Evolutionary conservation across 2,113 vertebrate genomes (phyloP).

Genomic region (Pantherophis guttatus): DNA sequence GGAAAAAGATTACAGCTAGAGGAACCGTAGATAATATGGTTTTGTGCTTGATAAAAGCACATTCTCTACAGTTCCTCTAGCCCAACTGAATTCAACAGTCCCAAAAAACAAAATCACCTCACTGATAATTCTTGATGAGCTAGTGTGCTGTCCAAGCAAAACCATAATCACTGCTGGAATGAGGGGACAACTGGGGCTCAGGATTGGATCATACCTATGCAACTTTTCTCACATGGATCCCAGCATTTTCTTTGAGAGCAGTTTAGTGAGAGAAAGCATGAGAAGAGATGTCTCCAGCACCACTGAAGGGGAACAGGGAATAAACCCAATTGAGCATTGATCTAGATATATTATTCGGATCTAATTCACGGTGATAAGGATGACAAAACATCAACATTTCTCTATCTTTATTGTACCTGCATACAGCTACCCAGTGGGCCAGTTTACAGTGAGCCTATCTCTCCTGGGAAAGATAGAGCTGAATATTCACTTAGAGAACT

Average conservation of each 20-base stretch:
- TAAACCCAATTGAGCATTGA: too few relatives aligned
- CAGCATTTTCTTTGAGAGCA: neutral
- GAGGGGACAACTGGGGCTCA: neutral
- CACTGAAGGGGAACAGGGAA: neutral
- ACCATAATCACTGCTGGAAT: neutral
- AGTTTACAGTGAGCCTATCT: neutral
- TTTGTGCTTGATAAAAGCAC: constrained; percentile 32
- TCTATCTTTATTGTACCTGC: neutral
- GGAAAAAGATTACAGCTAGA: neutral
- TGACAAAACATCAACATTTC: too few relatives aligned
- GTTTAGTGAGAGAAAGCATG: neutral
- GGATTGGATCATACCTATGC: neutral
- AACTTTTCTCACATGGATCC: neutral
- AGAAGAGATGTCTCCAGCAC: neutral
- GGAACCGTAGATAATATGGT: neutral
- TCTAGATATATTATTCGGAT: too few relatives aligned
- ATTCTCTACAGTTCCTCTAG: neutral
- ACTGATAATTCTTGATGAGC: neutral
- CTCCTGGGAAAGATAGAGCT: neutral
- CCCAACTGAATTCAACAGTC: neutral
- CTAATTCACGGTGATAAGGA: too few relatives aligned
- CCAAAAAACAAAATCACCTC: neutral
- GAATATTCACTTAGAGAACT: neutral
- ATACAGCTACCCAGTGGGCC: neutral
- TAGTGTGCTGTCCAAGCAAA: neutral